These are phyloP conservation scores for Allygus modestus DNA, from an alignment of 2,888 invertebrate species.

Conservation along the genomic window DNA sequence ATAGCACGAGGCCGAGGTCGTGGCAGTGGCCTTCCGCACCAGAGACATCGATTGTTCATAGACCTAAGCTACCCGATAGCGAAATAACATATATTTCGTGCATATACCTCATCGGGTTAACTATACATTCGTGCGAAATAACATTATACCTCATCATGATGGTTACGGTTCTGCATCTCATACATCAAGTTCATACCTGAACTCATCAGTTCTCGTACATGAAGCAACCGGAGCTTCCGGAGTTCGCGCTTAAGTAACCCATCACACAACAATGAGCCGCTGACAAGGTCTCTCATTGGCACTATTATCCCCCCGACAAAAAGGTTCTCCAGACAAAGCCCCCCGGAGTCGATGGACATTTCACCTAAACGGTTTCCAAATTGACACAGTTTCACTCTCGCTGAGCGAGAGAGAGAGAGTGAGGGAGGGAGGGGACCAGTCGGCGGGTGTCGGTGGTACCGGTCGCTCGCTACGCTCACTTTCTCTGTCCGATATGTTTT, in stretches of 20 bases:
- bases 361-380: constrained; percentile 30
- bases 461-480: background rate
- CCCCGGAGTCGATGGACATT: constrained; percentile 18
- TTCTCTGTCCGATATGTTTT: constrained; percentile 23
- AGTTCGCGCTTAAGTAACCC: background rate
- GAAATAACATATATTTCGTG: too few relatives aligned
- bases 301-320: background rate
- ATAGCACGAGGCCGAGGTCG: too few relatives aligned
- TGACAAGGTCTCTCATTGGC: constrained; percentile 37
- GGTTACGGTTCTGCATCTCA: too few relatives aligned
- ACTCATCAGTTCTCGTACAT: too few relatives aligned
- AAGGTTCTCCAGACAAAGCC: background rate
- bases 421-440: background rate
- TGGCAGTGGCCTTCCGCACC: too few relatives aligned
- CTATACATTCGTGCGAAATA: too few relatives aligned
- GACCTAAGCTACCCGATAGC: too few relatives aligned
- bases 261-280: background rate
- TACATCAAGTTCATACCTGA: too few relatives aligned
- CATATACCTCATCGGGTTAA: too few relatives aligned
- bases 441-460: constrained; percentile 19
- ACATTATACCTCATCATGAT: too few relatives aligned
- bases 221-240: background rate
- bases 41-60: too few relatives aligned
- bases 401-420: background rate
- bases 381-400: background rate